Conservation (phyloP, 2,113 vertebrate genomes). For the Pelusios castaneus region DNA sequence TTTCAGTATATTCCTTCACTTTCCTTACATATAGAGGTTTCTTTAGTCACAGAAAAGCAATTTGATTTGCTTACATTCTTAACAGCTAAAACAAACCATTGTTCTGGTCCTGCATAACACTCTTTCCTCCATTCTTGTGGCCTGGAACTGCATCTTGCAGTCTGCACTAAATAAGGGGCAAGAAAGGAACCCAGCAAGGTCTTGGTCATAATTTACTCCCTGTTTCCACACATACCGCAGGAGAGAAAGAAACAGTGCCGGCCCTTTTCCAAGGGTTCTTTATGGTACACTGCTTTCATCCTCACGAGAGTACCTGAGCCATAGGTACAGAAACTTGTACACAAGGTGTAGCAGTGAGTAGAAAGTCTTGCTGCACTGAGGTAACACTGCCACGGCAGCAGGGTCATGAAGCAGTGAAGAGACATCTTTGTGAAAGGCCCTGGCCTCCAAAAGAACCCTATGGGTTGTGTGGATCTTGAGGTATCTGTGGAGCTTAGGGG, state of each 20-base stretch:
- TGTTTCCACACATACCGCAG: background rate
- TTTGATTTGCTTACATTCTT: background rate
- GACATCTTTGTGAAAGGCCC: background rate
- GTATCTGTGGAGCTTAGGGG: background rate
- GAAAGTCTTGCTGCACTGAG: background rate
- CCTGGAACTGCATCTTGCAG: background rate
- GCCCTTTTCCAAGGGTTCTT: background rate
- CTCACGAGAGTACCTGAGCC: background rate
- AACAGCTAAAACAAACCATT: background rate
- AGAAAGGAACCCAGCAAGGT: rapidly evolving
- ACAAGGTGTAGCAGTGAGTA: background rate
- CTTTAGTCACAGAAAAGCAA: background rate
- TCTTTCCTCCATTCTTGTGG: background rate
- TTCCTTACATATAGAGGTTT: background rate
- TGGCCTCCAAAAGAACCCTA: background rate
- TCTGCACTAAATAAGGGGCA: background rate
- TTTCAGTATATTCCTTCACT: background rate
- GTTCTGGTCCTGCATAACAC: background rate
- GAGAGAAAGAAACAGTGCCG: background rate
- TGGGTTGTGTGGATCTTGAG: background rate
- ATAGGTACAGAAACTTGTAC: background rate
- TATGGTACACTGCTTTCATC: background rate
- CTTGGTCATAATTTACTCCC: background rate
- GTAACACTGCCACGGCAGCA: background rate
- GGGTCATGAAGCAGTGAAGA: background rate